These are phyloP conservation scores for Asteroscopus sphinx DNA, from an alignment of 2,888 invertebrate species.

Conservation along the genomic window DNA sequence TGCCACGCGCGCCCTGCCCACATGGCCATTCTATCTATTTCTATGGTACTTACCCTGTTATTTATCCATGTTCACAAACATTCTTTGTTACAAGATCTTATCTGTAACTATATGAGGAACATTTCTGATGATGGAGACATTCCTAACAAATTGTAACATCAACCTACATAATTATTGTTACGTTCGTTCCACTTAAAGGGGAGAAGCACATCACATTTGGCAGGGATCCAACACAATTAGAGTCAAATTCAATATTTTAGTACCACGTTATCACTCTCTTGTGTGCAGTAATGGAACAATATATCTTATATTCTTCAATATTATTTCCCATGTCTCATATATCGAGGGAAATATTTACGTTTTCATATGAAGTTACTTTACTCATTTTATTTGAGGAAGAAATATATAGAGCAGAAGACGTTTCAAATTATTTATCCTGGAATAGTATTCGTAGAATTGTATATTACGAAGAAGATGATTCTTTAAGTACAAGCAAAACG, in stretches of 20 bases:
- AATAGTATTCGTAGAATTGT: constrained; percentile 16
- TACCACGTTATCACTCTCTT: constrained; percentile 21
- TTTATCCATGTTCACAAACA: too few species aligned
- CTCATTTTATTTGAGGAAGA: background rate
- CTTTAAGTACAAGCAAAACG: background rate
- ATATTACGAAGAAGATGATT: constrained; percentile 18
- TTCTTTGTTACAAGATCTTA: background rate
- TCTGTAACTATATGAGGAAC: constrained; percentile 1
- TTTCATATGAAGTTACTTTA: constrained; percentile 10
- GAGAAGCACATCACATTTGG: constrained; percentile 31
- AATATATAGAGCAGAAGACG: background rate
- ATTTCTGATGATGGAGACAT: background rate
- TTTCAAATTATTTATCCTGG: background rate
- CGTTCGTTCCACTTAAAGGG: constrained; percentile 15
- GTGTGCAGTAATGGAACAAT: constrained; percentile 13
- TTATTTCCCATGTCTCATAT: background rate
- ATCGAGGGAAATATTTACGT: background rate
- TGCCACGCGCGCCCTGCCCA: too few species aligned
- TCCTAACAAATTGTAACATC: constrained; percentile 17
- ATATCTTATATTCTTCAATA: background rate
- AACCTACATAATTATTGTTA: constrained; percentile 18
- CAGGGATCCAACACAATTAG: constrained; percentile 40
- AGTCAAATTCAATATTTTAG: constrained; percentile 32
- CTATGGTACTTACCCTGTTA: too few species aligned
- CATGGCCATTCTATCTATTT: too few species aligned